Conservation (phyloP, 2,888 invertebrate genomes). For the Tetheella fluctuosa region DNA sequence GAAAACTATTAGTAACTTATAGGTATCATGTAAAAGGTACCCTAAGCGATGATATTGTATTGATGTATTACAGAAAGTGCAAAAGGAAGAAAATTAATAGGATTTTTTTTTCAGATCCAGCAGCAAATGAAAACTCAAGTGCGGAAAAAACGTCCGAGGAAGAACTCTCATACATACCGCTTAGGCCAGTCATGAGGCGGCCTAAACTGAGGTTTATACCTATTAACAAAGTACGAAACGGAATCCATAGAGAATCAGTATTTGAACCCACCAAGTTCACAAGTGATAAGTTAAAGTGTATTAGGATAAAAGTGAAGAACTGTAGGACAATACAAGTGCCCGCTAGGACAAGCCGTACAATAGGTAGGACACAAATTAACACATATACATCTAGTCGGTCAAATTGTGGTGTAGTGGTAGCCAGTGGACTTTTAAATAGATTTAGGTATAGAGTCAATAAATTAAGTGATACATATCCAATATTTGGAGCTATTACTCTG, state of each 20-base stretch:
- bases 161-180: slow-evolving; percentile 54
- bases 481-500: slow-evolving; percentile 70
- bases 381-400: slow-evolving; percentile 24
- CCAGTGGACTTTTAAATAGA: slow-evolving; percentile 68
- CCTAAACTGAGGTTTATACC: slow-evolving; percentile 60
- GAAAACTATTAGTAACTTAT: too few relatives aligned
- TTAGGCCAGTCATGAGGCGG: slow-evolving; percentile 51
- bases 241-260: slow-evolving; percentile 52
- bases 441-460: slow-evolving; percentile 72
- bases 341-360: slow-evolving; percentile 18
- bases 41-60: too few relatives aligned
- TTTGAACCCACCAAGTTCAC: slow-evolving; percentile 65
- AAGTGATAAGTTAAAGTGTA: slow-evolving; percentile 40
- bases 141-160: slow-evolving; percentile 57
- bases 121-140: slow-evolving; percentile 37
- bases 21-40: too few relatives aligned
- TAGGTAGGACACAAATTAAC: slow-evolving; percentile 31
- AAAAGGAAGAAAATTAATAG: too few relatives aligned
- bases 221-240: slow-evolving; percentile 32
- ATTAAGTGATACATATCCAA: slow-evolving; percentile 60
- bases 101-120: slow-evolving; percentile 49
- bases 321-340: slow-evolving; percentile 56
- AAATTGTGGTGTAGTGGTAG: slow-evolving; percentile 50
- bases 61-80: too few relatives aligned
- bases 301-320: slow-evolving; percentile 65